Evolutionary conservation across 2,888 invertebrate species (phyloP).

Genomic region (Tetheella fluctuosa): DNA sequence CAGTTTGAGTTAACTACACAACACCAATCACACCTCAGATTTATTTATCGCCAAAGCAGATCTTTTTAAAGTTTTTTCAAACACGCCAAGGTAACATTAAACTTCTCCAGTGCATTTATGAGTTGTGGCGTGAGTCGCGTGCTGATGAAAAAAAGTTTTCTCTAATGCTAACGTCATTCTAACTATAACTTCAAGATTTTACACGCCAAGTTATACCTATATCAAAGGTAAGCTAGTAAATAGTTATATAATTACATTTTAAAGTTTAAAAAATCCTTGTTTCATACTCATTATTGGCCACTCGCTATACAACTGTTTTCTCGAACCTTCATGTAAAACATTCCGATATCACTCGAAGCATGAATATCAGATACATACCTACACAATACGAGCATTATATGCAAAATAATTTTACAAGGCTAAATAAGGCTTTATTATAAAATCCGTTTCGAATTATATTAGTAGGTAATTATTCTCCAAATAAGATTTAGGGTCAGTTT

Average conservation of each 20-base stretch:
- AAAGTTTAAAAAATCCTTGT: no score
- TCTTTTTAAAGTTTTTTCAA: constrained; percentile 56
- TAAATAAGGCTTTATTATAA: no score
- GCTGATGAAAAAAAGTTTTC: constrained; percentile 26
- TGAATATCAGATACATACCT: no score
- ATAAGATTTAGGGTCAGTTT: neutral
- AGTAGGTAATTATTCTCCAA: neutral
- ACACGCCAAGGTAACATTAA: constrained; percentile 70
- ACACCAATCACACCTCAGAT: constrained; percentile 47
- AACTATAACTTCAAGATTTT: constrained; percentile 21
- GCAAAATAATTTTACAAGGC: no score
- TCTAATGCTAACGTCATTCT: constrained; percentile 25
- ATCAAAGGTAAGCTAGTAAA: no score
- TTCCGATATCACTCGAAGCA: no score
- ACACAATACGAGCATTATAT: no score
- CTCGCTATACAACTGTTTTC: no score
- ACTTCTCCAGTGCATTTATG: constrained; percentile 52
- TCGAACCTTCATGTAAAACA: no score
- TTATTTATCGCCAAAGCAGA: constrained; percentile 46
- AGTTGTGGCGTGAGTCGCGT: constrained; percentile 50
- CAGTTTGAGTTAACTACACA: constrained; percentile 24
- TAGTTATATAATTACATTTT: no score
- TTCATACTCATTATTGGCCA: no score
- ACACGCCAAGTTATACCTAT: neutral
- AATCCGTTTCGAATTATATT: no score